phyloP scores from a whole-genome alignment of 2,113 vertebrate genomes.

The Prionailurus bengalensis region DNA sequence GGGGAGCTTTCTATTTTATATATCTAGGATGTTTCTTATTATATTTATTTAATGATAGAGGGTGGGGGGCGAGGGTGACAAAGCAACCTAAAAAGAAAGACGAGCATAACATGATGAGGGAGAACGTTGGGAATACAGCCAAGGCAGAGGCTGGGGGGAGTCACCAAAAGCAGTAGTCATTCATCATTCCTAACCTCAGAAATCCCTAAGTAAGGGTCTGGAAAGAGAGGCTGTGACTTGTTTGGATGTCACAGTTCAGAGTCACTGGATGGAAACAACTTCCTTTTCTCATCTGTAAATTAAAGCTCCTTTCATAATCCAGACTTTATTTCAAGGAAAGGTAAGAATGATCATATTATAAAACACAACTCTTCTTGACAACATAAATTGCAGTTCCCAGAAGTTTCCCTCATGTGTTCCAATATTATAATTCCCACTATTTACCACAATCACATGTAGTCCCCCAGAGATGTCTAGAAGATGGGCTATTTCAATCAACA shows the following conservation, averaged over 20 bases:
- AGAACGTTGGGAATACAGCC: not conserved
- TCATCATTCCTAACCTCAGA: not conserved
- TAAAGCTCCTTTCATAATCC: constrained; percentile 18
- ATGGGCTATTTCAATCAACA: constrained; percentile 16
- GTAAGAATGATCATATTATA: constrained; percentile 33
- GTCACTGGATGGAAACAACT: not conserved
- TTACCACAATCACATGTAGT: not conserved
- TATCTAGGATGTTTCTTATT: constrained; percentile 10
- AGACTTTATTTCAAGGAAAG: constrained; percentile 58
- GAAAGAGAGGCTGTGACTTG: not conserved
- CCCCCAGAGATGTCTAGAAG: constrained; percentile 40
- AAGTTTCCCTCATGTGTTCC: constrained; percentile 54
- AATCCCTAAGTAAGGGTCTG: not conserved
- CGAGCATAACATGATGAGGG: not conserved
- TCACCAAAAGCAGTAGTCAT: not conserved
- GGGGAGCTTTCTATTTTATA: constrained; percentile 14
- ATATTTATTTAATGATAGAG: constrained; percentile 10
- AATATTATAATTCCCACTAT: constrained; percentile 30
- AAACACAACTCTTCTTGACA: constrained; percentile 53
- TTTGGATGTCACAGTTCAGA: not conserved
- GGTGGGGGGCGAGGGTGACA: not conserved
- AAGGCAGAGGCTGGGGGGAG: not conserved
- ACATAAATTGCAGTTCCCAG: constrained; percentile 59
- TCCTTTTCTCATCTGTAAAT: constrained; percentile 5
- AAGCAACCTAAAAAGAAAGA: constrained; percentile 8